phyloP scores from a whole-genome alignment of 2,888 invertebrate species.

The Thereva nobilitata region DNA sequence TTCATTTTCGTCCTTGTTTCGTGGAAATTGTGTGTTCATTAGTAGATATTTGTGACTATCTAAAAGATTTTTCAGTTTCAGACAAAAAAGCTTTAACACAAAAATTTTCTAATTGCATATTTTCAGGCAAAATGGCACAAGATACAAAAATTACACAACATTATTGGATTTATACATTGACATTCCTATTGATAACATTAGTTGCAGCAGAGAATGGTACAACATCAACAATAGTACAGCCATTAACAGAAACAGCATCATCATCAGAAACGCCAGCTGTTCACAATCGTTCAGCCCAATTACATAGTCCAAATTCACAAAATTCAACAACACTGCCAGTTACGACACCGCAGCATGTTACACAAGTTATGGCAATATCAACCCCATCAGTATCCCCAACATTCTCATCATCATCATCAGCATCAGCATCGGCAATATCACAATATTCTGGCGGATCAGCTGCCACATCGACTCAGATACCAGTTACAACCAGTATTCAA shows the following conservation, averaged over 20 bases:
- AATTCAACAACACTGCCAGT: constrained; percentile 33
- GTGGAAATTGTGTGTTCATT: too few relatives aligned
- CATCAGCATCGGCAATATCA: constrained; percentile 1
- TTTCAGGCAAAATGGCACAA: constrained; percentile 43
- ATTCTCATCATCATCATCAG: neutral
- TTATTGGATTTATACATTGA: constrained; percentile 41
- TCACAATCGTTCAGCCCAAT: constrained; percentile 7
- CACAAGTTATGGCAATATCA: constrained; percentile 19
- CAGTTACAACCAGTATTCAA: constrained; percentile 41
- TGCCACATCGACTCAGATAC: constrained; percentile 34
- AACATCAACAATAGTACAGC: constrained; percentile 41
- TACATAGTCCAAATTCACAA: constrained; percentile 4
- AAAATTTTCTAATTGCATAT: neutral
- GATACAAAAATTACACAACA: constrained; percentile 43
- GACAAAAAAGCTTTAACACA: too few relatives aligned
- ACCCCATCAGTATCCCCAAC: constrained; percentile 5
- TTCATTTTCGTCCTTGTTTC: too few relatives aligned
- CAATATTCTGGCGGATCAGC: constrained; percentile 7
- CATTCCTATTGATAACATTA: constrained; percentile 43
- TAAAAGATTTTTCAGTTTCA: too few relatives aligned
- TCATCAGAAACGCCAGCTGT: constrained; percentile 36
- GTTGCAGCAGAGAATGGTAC: constrained; percentile 43
- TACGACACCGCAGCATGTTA: constrained; percentile 28
- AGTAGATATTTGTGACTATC: too few relatives aligned
- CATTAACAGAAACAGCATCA: constrained; percentile 40